A percentile compares a stretch with the other conserved stretches of the same genome.
Conservation (phyloP, 2,888 invertebrate species). For the Dromius quadrimaculatus region DNA sequence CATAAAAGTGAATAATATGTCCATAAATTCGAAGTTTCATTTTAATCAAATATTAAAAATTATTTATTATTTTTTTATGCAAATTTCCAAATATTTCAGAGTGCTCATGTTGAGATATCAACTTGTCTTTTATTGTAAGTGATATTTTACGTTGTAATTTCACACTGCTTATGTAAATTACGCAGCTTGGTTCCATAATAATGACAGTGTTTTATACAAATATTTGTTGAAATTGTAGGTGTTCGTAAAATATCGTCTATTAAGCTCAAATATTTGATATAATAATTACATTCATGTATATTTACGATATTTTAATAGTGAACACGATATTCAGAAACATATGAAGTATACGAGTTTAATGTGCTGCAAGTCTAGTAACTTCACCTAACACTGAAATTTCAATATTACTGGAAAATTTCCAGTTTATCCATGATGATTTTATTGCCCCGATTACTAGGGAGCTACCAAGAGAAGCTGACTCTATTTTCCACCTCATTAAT, state of each 20-base stretch:
- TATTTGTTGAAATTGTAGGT: slow-evolving; percentile 13
- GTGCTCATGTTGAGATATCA: slow-evolving; percentile 14
- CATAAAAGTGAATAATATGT: slow-evolving; percentile 3
- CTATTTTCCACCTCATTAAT: slow-evolving; percentile 47
- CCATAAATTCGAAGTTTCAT: slow-evolving; percentile 17
- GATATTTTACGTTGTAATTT: slow-evolving; percentile 27
- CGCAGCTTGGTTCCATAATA: slow-evolving; percentile 2
- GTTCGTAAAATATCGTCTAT: background rate
- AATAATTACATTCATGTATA: slow-evolving; percentile 1
- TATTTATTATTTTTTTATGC: slow-evolving; percentile 28
- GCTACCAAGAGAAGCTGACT: slow-evolving; percentile 3
- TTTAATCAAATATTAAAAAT: slow-evolving; percentile 15
- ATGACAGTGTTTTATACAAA: background rate
- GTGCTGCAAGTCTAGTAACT: too few species aligned
- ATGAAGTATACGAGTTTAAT: too few species aligned
- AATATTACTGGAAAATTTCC: too few species aligned
- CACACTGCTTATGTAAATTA: slow-evolving; percentile 28
- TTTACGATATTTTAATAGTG: background rate
- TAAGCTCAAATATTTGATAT: slow-evolving; percentile 4
- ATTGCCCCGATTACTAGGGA: background rate
- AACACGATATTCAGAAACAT: too few species aligned
- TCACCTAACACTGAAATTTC: too few species aligned
- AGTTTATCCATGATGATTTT: too few species aligned
- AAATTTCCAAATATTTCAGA: slow-evolving; percentile 17
- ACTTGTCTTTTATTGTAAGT: slow-evolving; percentile 13